These are phyloP conservation scores for Octomys mimax DNA, from an alignment of 2,797 vertebrate genomes.

Conservation along the genomic window DNA sequence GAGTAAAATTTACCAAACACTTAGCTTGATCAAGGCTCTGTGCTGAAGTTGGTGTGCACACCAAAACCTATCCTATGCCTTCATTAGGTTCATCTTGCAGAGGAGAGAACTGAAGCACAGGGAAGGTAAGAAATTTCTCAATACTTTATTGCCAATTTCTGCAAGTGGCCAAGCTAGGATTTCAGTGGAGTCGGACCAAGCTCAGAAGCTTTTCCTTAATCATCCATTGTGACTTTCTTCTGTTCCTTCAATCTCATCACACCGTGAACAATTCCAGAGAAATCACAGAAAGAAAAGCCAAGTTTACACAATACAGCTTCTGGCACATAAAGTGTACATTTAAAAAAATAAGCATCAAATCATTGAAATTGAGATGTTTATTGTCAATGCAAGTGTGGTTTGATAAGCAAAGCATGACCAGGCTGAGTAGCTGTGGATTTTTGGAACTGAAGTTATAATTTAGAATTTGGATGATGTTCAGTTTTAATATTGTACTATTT, in stretches of 20 bases:
- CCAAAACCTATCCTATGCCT: not conserved
- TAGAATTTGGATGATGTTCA: constrained; percentile 70
- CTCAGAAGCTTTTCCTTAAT: constrained; percentile 11
- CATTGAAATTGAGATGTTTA: constrained; percentile 61
- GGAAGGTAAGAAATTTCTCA: not conserved
- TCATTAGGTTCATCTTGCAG: constrained; percentile 17
- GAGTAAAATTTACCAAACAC: not conserved
- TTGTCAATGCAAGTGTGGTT: constrained; percentile 59
- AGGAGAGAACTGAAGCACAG: not conserved
- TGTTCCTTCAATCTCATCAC: constrained; percentile 16
- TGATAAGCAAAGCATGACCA: constrained; percentile 68
- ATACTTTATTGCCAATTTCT: not conserved
- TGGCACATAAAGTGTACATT: constrained; percentile 43
- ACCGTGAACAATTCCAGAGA: constrained; percentile 40
- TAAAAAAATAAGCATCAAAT: constrained; percentile 43
- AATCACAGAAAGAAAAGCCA: constrained; percentile 38
- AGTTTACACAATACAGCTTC: constrained; percentile 45
- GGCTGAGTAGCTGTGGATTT: constrained; percentile 55
- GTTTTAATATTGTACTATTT: constrained; percentile 72
- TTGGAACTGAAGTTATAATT: constrained; percentile 59
- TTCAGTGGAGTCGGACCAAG: not conserved
- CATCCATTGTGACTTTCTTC: not conserved
- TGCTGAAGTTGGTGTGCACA: not conserved
- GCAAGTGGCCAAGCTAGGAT: not conserved
- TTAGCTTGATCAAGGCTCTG: not conserved